Conservation (phyloP, 37 sponge, comb jelly and placozoan genomes). For the Agelas oroides region DNA sequence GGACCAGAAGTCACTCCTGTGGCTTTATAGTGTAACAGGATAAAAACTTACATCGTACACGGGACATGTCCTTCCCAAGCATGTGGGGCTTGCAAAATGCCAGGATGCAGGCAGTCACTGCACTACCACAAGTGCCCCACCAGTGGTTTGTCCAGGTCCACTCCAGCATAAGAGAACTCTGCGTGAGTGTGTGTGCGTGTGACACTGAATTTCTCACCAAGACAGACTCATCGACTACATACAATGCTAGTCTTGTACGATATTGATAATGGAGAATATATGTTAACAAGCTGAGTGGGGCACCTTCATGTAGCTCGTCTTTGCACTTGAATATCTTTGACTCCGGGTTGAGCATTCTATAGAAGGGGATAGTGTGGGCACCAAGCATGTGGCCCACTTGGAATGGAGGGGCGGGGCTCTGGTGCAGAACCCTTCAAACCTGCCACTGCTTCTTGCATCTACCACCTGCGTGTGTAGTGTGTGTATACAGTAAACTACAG, state of each 20-base stretch:
- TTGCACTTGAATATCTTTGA: conserved; percentile 52
- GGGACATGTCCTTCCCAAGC: conserved; percentile 43
- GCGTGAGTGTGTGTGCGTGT: not conserved
- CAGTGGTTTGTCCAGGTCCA: conserved; percentile 66
- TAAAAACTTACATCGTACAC: conserved; percentile 83
- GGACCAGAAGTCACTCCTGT: too few species aligned
- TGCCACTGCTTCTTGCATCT: conserved; percentile 66
- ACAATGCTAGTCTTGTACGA: too few species aligned
- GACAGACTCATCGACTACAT: too few species aligned
- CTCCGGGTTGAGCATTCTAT: conserved; percentile 35
- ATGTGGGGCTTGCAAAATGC: conserved; percentile 71
- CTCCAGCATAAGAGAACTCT: conserved; percentile 69
- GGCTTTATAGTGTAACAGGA: too few species aligned
- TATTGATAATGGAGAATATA: too few species aligned
- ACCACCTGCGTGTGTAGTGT: conserved; percentile 54
- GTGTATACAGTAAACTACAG: not conserved
- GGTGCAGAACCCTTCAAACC: conserved; percentile 78
- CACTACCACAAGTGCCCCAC: conserved; percentile 87
- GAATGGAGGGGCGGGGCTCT: conserved; percentile 72
- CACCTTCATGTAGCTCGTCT: conserved; percentile 60
- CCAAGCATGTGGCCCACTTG: conserved; percentile 87
- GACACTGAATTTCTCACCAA: too few species aligned
- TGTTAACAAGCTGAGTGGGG: too few species aligned
- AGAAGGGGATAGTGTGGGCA: conserved; percentile 64
- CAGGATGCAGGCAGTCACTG: conserved; percentile 68